Base-by-base conservation (phyloP, 2,113 vertebrate species). In the Cryptotis parvus region DNA sequence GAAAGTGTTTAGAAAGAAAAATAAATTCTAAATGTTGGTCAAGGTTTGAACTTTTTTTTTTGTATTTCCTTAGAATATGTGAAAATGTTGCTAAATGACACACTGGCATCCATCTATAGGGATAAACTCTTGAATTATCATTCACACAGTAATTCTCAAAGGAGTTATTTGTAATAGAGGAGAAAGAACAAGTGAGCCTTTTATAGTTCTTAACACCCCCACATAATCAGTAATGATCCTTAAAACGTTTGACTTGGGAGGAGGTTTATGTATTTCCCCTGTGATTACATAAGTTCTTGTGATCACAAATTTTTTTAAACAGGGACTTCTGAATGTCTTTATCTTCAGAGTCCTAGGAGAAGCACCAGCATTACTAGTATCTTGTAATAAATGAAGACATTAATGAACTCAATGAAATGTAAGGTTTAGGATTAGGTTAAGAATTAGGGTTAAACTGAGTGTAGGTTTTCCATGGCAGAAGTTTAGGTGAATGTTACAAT, bases 11-110 rank as follows among this genome's bases (percentile, higher is more conserved):
- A 39, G 76, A 79, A 78, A 5, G 3, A 18, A 87, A 77, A 88
- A 66, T 76, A 76, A 4, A 58, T 83, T 82, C 49, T 69, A 66
- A 89, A 89, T 61, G 1, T 55, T 84, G 85, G 31, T 70, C 58
- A 66, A 18, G 37, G 24, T 72, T n/a, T 73, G 49, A 18, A 55
- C 91, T 84, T 93, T 91, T 92, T 55, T 73, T 35, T 89, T 96
- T 79, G 75, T 83, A 63, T 55, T n/a, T 24, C 80, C 89, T 61
- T 78, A 88, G 22, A 93, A 9, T 43, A 43, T 75, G 27, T 72
- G n/a, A 73, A 88, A 83, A 49, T 20, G 1, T 86, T 91, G 86
- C 88, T 89, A 95, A 92, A 43, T 73, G 85, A 86, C 16, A 37
- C 7, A 22, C 14, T 31, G 27, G 29, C 33, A 52, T 70, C 35